Percentiles rank a stretch among this genome's conserved stretches.
These are phyloP conservation scores for Dasysyrphus tricinctus DNA, from an alignment of 2,888 invertebrate species.

Conservation along the genomic window DNA sequence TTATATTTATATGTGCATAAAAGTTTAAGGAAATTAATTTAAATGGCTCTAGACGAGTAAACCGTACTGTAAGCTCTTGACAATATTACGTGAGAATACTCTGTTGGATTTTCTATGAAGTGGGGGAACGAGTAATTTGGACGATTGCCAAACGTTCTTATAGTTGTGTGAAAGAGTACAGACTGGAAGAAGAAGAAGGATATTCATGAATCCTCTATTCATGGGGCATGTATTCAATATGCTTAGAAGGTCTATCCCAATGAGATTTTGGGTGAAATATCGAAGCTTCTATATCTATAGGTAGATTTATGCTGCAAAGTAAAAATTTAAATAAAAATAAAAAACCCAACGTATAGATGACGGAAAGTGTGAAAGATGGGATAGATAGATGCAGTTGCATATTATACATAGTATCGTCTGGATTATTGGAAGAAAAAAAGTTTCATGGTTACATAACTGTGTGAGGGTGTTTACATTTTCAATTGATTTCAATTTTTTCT, in stretches of 20 bases:
- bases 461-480: constrained; percentile 44
- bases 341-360: neutral
- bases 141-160: constrained; percentile 63
- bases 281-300: constrained; percentile 35
- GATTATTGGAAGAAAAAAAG: constrained; percentile 1
- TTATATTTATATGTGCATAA: too few species aligned
- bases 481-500: constrained; percentile 44
- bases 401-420: constrained; percentile 35
- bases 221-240: constrained; percentile 56
- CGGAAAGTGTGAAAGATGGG: constrained; percentile 20
- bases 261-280: constrained; percentile 52
- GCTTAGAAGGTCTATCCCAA: constrained; percentile 37
- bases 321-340: constrained; percentile 3
- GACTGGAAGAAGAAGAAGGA: constrained; percentile 28
- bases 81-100: constrained; percentile 16
- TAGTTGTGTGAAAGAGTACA: constrained; percentile 17
- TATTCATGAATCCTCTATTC: constrained; percentile 17
- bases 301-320: constrained; percentile 54
- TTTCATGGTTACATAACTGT: constrained; percentile 3
- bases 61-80: constrained; percentile 4
- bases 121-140: constrained; percentile 53
- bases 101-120: constrained; percentile 36
- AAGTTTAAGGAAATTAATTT: too few species aligned
- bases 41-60: neutral
- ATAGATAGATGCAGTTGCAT: constrained; percentile 21